Evolutionary conservation across 2,888 invertebrate species (phyloP).

Genomic region (Zaprionus bogoriensis): DNA sequence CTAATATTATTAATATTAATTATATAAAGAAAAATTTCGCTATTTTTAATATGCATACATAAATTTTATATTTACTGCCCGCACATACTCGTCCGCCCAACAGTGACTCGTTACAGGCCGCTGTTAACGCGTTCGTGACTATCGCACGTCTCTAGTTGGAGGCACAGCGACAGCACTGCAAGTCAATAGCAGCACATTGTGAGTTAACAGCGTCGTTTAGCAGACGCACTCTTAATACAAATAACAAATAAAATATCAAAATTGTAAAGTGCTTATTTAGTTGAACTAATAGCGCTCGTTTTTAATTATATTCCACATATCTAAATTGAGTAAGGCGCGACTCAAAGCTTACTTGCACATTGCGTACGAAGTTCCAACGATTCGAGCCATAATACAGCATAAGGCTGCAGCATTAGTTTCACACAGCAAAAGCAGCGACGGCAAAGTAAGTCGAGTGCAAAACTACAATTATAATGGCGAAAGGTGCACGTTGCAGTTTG

Average conservation of each 20-base stretch:
- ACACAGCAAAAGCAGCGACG: constrained; percentile 23
- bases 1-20: too few relatives aligned
- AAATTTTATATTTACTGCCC: neutral
- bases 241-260: constrained; percentile 45
- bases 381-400: too few relatives aligned
- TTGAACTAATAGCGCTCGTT: constrained; percentile 19
- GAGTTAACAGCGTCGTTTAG: constrained; percentile 40
- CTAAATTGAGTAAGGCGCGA: constrained; percentile 14
- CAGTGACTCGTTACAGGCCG: neutral
- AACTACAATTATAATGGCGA: neutral
- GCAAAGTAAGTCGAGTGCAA: constrained; percentile 35
- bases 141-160: constrained; percentile 29
- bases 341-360: neutral
- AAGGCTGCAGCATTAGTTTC: constrained; percentile 28
- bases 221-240: constrained; percentile 35
- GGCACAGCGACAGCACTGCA: constrained; percentile 27
- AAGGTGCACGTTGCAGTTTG: constrained; percentile 1
- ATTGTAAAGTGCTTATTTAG: constrained; percentile 32
- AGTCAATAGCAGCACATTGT: constrained; percentile 20
- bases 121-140: neutral
- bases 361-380: too few relatives aligned
- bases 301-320: neutral
- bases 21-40: neutral
- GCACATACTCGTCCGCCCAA: neutral
- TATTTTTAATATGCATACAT: neutral